Evolutionary conservation across 1,140 invertebrate species (phyloP).

Genomic region (Sitobion miscanthi): DNA sequence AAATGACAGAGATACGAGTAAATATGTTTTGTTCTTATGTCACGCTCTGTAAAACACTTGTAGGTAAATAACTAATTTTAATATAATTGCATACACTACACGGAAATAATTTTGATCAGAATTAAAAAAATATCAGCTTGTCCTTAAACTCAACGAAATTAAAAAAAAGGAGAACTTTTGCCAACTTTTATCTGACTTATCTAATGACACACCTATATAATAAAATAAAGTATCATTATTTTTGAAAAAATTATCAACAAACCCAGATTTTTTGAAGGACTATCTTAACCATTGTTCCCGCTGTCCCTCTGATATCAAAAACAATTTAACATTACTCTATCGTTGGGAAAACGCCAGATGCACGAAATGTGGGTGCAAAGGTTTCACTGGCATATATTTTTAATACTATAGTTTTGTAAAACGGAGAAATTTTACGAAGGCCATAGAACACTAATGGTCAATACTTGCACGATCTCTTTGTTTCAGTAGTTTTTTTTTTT

Average conservation of each 20-base stretch:
- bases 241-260: background rate
- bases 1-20: too few relatives aligned
- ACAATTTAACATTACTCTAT: conserved; percentile 19
- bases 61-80: background rate
- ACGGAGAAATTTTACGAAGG: conserved; percentile 38
- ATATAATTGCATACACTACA: background rate
- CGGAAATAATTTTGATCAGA: background rate
- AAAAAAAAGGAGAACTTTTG: conserved; percentile 26
- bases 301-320: background rate
- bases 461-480: conserved; percentile 51
- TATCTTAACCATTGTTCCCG: background rate
- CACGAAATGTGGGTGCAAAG: conserved; percentile 23
- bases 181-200: conserved; percentile 7
- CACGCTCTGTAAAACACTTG: too few relatives aligned
- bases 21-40: too few relatives aligned
- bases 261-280: background rate
- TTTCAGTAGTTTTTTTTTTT: conserved; percentile 38
- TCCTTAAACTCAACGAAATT: background rate
- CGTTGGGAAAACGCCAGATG: conserved; percentile 31
- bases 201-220: background rate
- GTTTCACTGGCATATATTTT: background rate
- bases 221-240: background rate
- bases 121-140: background rate
- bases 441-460: conserved; percentile 25
- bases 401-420: conserved; percentile 7